These are phyloP conservation scores for Lepidurus packardi DNA, from an alignment of 1,140 invertebrate genomes.

Conservation along the genomic window DNA sequence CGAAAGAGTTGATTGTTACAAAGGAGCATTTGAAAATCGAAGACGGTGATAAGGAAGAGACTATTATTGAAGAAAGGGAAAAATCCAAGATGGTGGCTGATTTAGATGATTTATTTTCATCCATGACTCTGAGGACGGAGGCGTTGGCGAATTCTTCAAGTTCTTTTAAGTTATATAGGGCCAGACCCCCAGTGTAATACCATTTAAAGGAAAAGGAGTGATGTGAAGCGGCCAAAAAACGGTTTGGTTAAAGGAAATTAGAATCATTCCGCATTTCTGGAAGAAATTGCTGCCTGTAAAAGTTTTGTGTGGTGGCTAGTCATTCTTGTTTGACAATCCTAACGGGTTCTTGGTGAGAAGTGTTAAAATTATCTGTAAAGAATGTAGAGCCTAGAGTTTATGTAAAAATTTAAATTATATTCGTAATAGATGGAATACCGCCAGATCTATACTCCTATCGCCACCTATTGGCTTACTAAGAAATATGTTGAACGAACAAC, in stretches of 20 bases:
- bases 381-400: neutral
- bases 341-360: too few species aligned
- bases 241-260: neutral
- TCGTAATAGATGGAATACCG: neutral
- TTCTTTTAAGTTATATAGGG: constrained; percentile 27
- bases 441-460: too few species aligned
- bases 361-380: neutral
- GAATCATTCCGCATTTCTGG: neutral
- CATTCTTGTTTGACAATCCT: neutral
- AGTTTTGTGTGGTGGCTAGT: neutral
- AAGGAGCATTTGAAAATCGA: neutral
- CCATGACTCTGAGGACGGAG: constrained; percentile 28
- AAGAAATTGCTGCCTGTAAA: neutral
- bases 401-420: constrained; percentile 1
- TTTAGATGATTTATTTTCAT: constrained; percentile 29
- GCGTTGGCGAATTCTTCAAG: constrained; percentile 30
- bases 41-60: neutral
- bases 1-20: neutral
- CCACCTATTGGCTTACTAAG: too few species aligned
- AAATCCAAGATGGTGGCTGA: neutral
- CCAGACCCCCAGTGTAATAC: neutral
- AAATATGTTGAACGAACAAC: too few species aligned
- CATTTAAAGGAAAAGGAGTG: neutral
- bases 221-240: neutral
- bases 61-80: neutral